phyloP scores from a whole-genome alignment of 2,797 vertebrate genomes.

The Gallinago solitaria region DNA sequence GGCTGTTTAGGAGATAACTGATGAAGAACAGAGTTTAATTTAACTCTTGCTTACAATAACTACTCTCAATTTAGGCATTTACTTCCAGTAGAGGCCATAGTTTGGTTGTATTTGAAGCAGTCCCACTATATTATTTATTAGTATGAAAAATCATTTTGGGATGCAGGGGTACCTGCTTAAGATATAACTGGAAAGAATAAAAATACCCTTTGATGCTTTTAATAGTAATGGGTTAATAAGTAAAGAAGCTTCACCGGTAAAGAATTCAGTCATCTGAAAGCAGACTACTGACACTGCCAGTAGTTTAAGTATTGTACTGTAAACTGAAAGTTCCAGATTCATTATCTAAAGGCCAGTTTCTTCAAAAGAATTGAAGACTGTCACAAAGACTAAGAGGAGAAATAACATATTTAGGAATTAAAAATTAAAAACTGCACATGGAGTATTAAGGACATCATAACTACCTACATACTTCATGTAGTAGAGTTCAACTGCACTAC shows the following conservation, averaged over 20 bases:
- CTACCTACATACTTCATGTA: not conserved
- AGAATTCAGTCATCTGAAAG: not conserved
- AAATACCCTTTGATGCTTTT: not conserved
- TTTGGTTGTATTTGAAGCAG: not conserved
- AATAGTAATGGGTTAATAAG: not conserved
- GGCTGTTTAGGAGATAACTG: not conserved
- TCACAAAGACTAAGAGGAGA: not conserved
- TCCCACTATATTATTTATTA: not conserved
- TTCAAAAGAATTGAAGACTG: not conserved
- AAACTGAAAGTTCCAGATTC: not conserved
- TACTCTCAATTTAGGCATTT: not conserved
- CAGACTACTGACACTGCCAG: not conserved
- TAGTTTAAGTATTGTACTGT: not conserved
- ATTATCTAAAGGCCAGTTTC: not conserved
- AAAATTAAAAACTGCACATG: not conserved
- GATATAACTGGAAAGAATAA: not conserved
- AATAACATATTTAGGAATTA: not conserved
- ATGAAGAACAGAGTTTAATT: not conserved
- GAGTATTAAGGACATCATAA: not conserved
- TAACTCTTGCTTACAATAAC: not conserved
- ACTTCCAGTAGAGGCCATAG: not conserved
- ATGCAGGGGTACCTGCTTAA: not conserved
- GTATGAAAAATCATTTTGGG: not conserved
- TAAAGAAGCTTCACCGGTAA: not conserved
- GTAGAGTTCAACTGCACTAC: not conserved